Conservation (phyloP, 2,113 vertebrate genomes). For the Ptyas mucosa region DNA sequence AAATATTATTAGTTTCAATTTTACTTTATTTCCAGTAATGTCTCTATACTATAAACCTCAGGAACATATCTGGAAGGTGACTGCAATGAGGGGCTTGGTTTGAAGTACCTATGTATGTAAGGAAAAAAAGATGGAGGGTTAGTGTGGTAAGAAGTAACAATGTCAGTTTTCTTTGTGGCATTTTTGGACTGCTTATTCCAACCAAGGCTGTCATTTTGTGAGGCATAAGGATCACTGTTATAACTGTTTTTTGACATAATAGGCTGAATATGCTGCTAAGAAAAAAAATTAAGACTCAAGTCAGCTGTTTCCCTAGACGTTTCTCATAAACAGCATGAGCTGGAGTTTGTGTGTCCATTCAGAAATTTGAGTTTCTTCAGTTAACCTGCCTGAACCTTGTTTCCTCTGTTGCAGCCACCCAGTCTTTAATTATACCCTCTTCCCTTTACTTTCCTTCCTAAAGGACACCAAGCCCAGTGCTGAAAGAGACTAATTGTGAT, state of each 20-base stretch:
- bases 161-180: neutral
- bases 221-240: neutral
- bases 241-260: neutral
- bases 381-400: neutral
- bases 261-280: neutral
- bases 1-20: too few relatives aligned
- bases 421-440: neutral
- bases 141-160: neutral
- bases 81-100: too few relatives aligned
- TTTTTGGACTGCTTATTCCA: neutral
- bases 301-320: neutral
- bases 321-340: neutral
- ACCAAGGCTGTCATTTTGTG: neutral
- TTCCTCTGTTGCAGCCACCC: too few relatives aligned
- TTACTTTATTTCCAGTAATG: too few relatives aligned
- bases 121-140: too few relatives aligned
- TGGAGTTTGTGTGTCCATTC: neutral
- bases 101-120: too few relatives aligned
- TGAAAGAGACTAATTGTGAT: constrained; percentile 54
- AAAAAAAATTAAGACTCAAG: neutral
- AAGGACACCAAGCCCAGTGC: constrained; percentile 56
- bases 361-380: neutral
- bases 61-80: too few relatives aligned
- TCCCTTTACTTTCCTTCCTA: neutral
- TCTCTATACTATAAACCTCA: too few relatives aligned